Evolutionary conservation across 2,113 vertebrate species (phyloP).

Genomic region (Salvelinus alpinus): DNA sequence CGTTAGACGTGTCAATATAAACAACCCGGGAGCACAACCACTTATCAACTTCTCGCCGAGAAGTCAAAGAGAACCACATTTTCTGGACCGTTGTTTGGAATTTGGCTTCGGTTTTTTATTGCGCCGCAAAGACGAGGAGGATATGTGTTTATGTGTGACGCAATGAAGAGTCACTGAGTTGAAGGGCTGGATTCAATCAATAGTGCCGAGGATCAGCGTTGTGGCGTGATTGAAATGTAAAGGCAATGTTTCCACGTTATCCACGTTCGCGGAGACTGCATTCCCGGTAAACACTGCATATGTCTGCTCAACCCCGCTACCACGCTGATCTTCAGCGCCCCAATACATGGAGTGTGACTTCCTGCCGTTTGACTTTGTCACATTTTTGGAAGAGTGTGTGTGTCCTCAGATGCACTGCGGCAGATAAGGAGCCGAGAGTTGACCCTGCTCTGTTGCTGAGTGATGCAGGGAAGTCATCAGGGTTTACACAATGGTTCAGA

Average conservation of each 20-base stretch:
- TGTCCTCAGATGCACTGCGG: not conserved
- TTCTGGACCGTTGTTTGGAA: conserved; percentile 60
- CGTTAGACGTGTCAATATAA: conserved; percentile 27
- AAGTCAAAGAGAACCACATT: conserved; percentile 7
- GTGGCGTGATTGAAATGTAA: no score
- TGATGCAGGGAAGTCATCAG: conserved; percentile 3
- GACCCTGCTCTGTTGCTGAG: not conserved
- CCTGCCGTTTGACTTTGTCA: not conserved
- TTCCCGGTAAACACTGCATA: no score
- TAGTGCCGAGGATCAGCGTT: no score
- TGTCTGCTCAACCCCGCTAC: conserved; percentile 11
- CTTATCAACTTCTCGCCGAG: conserved; percentile 39
- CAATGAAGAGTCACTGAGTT: conserved; percentile 33
- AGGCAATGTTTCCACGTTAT: no score
- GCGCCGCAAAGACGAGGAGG: conserved; percentile 20
- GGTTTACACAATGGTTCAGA: conserved; percentile 1
- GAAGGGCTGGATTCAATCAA: not conserved
- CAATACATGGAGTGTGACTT: conserved; percentile 11
- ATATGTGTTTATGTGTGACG: conserved; percentile 60
- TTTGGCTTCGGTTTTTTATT: conserved; percentile 27
- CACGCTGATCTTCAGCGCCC: not conserved
- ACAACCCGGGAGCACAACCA: conserved; percentile 38
- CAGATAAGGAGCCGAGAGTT: not conserved
- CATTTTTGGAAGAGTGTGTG: not conserved
- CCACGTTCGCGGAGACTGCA: no score